phyloP scores from a whole-genome alignment of 2,888 invertebrate genomes.

The Cantharis lateralis region DNA sequence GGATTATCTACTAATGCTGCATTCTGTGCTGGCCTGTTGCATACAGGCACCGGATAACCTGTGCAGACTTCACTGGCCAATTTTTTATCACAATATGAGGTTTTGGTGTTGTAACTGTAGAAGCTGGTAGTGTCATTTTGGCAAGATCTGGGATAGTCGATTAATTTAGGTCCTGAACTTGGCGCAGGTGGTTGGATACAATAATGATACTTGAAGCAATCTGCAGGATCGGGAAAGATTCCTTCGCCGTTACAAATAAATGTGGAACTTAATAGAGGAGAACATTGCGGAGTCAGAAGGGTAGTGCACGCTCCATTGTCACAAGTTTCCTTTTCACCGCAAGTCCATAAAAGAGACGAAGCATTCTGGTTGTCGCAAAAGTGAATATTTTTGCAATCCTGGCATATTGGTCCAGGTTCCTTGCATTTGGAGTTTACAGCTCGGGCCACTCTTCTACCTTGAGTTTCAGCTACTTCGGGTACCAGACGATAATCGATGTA shows the following conservation, averaged over 20 bases:
- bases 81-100: not conserved
- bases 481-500: not conserved
- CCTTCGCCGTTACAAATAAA: slow-evolving; percentile 1
- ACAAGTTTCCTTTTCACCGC: not conserved
- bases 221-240: slow-evolving; percentile 7
- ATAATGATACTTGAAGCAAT: slow-evolving; percentile 6
- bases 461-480: not conserved
- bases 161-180: not conserved
- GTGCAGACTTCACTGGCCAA: not conserved
- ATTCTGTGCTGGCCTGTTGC: not conserved
- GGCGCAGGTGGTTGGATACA: not conserved
- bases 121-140: too few relatives aligned
- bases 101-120: not conserved
- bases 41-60: not conserved
- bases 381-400: not conserved
- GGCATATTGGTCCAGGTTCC: not conserved
- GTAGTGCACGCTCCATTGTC: not conserved
- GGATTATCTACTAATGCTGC: not conserved
- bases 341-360: not conserved
- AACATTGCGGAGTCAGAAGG: not conserved
- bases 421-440: not conserved
- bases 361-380: not conserved
- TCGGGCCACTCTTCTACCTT: not conserved
- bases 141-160: not conserved
- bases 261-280: fast-evolving